phyloP scores from a whole-genome alignment of 2,888 invertebrate genomes.

The Cheilosia urbana region DNA sequence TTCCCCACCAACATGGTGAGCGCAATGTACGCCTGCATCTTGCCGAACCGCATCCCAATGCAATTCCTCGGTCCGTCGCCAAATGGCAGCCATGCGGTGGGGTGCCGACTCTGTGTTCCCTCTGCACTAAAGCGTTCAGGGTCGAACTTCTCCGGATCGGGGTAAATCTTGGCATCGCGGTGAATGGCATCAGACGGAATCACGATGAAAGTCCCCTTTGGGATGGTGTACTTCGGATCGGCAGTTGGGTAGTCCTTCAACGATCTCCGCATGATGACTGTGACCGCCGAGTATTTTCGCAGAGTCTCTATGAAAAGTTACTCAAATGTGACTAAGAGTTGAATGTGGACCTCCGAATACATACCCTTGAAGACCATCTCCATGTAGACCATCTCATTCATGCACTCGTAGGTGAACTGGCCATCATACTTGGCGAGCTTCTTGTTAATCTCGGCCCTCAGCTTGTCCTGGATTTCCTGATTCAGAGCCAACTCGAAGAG shows the following conservation, averaged over 20 bases:
- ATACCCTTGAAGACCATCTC: conserved; percentile 81
- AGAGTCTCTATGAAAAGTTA: conserved; percentile 84
- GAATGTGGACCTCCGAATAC: neutral
- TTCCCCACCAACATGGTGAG: conserved; percentile 29
- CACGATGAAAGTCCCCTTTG: conserved; percentile 79
- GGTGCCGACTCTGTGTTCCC: conserved; percentile 84
- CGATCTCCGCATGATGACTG: conserved; percentile 83
- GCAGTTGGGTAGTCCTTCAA: conserved; percentile 84
- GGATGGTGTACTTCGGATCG: conserved; percentile 83
- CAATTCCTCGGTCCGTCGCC: conserved; percentile 82
- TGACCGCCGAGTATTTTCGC: conserved; percentile 85
- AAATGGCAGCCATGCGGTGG: conserved; percentile 80
- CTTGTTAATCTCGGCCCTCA: conserved; percentile 78
- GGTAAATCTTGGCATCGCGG: conserved; percentile 84
- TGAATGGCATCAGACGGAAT: conserved; percentile 84
- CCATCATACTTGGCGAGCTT: conserved; percentile 77
- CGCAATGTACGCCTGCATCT: conserved; percentile 37
- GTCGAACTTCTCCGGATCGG: conserved; percentile 86
- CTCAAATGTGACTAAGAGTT: neutral
- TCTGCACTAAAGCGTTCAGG: conserved; percentile 86
- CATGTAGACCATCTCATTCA: conserved; percentile 80
- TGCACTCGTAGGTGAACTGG: conserved; percentile 79
- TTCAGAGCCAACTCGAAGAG: conserved; percentile 81
- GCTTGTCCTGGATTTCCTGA: conserved; percentile 78
- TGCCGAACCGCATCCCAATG: conserved; percentile 79